Conservation (phyloP, 1,140 invertebrate species). For the Aricia agestis region DNA sequence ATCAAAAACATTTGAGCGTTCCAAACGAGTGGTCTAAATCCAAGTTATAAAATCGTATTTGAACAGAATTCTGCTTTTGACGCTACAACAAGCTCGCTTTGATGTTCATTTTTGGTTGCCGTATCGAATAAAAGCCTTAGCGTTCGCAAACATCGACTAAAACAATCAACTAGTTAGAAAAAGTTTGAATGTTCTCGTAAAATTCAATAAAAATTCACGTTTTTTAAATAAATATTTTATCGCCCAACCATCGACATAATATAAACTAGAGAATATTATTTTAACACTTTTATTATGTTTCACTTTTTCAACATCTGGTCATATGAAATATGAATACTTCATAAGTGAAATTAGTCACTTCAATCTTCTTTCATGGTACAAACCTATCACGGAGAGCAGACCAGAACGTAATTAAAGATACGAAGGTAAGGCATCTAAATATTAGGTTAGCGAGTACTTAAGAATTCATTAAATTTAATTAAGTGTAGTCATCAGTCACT, state of each 20-base stretch:
- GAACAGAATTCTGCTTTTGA: neutral
- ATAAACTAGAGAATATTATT: neutral
- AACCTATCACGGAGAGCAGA: neutral
- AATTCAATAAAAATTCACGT: neutral
- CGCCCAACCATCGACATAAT: neutral
- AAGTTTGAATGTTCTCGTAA: neutral
- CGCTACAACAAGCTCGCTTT: neutral
- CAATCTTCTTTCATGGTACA: neutral
- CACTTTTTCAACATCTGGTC: too few species aligned
- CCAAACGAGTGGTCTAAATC: constrained; percentile 4
- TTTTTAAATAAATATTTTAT: neutral
- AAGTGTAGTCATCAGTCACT: constrained; percentile 70
- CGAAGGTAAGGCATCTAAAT: constrained; percentile 7
- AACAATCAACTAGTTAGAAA: neutral
- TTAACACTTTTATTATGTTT: too few species aligned
- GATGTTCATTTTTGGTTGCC: constrained; percentile 8
- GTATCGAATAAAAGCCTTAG: neutral
- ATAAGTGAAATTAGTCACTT: neutral
- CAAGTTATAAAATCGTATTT: constrained; percentile 8
- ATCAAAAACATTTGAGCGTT: neutral
- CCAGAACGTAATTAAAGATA: neutral
- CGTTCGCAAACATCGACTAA: neutral
- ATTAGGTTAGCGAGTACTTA: constrained; percentile 18
- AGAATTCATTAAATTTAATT: constrained; percentile 70
- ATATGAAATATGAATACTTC: too few species aligned